Conservation (phyloP, 2,113 vertebrate species). For the Neodontobutis hainanensis region DNA sequence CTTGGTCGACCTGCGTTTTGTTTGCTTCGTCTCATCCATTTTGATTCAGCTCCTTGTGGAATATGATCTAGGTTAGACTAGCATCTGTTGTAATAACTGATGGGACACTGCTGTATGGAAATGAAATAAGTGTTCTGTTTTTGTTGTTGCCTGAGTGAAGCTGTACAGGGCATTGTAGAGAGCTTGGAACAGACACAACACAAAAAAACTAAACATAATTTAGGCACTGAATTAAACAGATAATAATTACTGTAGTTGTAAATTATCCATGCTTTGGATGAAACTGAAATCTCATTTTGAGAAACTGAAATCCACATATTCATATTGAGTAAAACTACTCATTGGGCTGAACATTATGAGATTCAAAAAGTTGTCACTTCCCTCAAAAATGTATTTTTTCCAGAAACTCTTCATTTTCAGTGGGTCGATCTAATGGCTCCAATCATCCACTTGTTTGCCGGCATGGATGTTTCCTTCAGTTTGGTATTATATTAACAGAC, state of each 20-base stretch:
- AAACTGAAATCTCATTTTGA: too few species aligned
- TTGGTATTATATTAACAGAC: background rate
- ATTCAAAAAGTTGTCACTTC: background rate
- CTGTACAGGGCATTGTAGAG: constrained; percentile 3
- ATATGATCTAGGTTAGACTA: constrained; percentile 39
- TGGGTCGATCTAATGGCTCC: background rate
- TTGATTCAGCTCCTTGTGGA: constrained; percentile 52
- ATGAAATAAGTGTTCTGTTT: constrained; percentile 31
- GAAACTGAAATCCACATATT: too few species aligned
- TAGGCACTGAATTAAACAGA: too few species aligned
- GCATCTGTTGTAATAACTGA: constrained; percentile 52
- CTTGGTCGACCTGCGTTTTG: constrained; percentile 64
- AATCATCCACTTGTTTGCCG: background rate
- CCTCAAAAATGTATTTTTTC: background rate
- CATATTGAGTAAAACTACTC: too few species aligned
- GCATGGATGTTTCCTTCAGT: background rate
- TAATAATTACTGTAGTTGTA: too few species aligned
- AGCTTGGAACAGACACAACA: too few species aligned
- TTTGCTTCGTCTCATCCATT: constrained; percentile 50
- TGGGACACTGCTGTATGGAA: constrained; percentile 32
- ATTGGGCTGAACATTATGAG: too few species aligned
- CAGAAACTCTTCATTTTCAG: background rate
- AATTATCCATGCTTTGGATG: too few species aligned
- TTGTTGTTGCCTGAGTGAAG: background rate
- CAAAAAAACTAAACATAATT: too few species aligned